These are phyloP conservation scores for Campoletis sonorensis DNA, from an alignment of 1,140 invertebrate genomes.

Conservation along the genomic window DNA sequence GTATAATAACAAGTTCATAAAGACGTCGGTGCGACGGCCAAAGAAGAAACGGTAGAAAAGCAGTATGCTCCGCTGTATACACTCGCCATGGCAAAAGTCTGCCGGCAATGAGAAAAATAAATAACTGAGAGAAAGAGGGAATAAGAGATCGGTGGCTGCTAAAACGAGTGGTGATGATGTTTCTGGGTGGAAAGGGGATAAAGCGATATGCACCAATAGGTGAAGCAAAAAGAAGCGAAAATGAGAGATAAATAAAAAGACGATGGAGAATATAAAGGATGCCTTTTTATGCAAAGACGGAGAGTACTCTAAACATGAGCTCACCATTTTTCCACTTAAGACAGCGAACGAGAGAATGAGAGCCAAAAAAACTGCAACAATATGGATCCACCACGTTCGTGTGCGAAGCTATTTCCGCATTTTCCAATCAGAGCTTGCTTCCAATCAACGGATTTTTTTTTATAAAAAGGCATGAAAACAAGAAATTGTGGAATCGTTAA, in stretches of 20 bases:
- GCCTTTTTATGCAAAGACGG: conserved; percentile 50
- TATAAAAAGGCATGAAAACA: no score
- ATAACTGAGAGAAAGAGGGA: conserved; percentile 22
- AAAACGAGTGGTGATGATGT: conserved; percentile 12
- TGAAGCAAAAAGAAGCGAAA: not conserved
- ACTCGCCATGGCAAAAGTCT: conserved; percentile 13
- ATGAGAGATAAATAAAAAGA: not conserved
- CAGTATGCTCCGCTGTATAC: conserved; percentile 55
- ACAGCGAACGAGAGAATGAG: not conserved
- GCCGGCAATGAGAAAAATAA: conserved; percentile 32
- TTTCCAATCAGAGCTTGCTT: no score
- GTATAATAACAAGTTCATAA: conserved; percentile 75
- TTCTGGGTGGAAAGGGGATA: not conserved
- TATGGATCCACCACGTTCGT: not conserved
- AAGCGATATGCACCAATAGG: not conserved
- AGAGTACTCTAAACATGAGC: not conserved
- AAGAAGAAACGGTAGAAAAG: conserved; percentile 7
- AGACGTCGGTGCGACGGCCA: conserved; percentile 62
- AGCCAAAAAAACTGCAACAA: not conserved
- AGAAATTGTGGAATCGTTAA: no score
- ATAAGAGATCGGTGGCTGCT: not conserved
- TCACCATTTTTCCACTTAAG: not conserved
- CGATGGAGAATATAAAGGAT: conserved; percentile 35
- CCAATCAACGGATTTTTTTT: no score
- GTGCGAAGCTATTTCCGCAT: not conserved